Evolutionary conservation across 2,797 vertebrate species (phyloP).

Genomic region (Siniperca scherzeri): DNA sequence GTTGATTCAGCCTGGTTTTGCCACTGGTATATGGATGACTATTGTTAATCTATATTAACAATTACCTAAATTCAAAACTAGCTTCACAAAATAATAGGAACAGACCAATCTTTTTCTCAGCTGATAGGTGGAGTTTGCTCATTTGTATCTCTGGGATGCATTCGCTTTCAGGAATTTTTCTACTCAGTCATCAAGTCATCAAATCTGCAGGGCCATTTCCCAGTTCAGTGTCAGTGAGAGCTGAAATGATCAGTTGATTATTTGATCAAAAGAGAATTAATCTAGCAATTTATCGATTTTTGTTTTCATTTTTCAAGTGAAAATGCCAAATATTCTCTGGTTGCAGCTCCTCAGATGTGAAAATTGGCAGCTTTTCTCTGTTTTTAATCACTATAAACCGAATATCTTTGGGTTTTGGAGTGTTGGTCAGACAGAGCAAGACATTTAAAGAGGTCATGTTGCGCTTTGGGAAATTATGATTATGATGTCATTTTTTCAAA

Average conservation of each 20-base stretch:
- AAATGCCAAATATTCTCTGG: background rate
- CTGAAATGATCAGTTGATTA: background rate
- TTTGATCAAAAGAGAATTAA: background rate
- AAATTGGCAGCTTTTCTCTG: background rate
- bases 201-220: background rate
- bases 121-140: slow-evolving; percentile 6
- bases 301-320: background rate
- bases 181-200: slow-evolving; percentile 12
- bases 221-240: background rate
- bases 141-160: slow-evolving; percentile 1
- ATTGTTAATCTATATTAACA: background rate
- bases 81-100: background rate
- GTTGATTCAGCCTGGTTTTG: background rate
- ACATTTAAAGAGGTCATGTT: background rate
- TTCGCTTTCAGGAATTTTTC: slow-evolving; percentile 17
- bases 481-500: background rate
- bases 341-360: background rate
- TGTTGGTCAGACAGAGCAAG: background rate
- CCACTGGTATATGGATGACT: background rate
- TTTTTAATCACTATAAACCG: background rate
- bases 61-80: background rate
- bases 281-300: too few species aligned
- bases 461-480: background rate
- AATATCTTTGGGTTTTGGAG: background rate
- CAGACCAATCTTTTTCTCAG: background rate